phyloP scores from a whole-genome alignment of 2,888 invertebrate species.

The Desoria tigrina region DNA sequence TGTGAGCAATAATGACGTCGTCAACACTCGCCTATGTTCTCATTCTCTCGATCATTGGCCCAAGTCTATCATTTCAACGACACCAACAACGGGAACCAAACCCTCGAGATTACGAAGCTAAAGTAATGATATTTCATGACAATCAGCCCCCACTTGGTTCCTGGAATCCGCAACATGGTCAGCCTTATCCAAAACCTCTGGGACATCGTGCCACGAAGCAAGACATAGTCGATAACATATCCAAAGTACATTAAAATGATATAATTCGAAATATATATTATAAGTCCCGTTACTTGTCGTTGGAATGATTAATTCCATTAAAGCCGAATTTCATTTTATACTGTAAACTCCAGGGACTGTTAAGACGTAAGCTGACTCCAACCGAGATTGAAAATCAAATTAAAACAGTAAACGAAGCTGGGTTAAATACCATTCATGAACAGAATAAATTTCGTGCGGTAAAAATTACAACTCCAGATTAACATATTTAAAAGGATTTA shows the following conservation, averaged over 20 bases:
- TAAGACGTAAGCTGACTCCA: conserved; percentile 11
- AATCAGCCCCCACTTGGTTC: background rate
- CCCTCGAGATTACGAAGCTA: conserved; percentile 19
- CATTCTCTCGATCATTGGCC: no score
- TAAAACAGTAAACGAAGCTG: conserved; percentile 22
- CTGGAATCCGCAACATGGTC: background rate
- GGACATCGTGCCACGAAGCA: conserved; percentile 23
- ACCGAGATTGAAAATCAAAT: conserved; percentile 9
- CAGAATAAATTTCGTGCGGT: background rate
- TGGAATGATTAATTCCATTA: no score
- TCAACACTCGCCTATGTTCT: no score
- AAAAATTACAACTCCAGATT: background rate
- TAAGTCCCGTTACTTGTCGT: no score
- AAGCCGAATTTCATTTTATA: background rate
- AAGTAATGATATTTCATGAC: conserved; percentile 18
- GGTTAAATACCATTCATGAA: conserved; percentile 12
- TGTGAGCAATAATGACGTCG: no score
- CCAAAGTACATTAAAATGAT: conserved; percentile 9
- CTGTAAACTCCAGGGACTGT: background rate
- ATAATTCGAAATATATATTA: no score
- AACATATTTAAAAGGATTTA: background rate
- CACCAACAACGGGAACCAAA: background rate
- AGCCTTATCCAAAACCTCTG: background rate
- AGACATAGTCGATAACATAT: conserved; percentile 25
- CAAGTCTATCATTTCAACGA: no score